Evolutionary conservation across 2,888 invertebrate genomes (phyloP), one percentile per base, ranked within the genome.

Genomic region (Hecatera dysodea): DNA sequence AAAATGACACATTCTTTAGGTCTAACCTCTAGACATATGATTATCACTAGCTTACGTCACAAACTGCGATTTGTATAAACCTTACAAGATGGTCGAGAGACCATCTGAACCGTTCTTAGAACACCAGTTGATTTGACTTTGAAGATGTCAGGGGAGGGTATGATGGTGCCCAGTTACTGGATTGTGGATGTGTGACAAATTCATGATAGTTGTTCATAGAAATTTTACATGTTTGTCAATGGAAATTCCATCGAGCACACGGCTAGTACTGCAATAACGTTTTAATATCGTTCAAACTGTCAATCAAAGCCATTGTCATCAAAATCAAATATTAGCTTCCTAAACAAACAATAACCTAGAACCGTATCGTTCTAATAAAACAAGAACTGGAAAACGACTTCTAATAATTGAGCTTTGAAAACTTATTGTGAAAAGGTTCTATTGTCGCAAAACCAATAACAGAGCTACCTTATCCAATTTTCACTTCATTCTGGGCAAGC

Each of bases 401-500:
- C 68, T 76, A 67, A 70, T 90, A 87, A 88, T 87, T 88, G 86
- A 83, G 86, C 84, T 80, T 84, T 86, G 82, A 76, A 85, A 83
- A 86, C 81, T 89, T 88, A 89, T 82, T 87, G 81, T 81, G 86
- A 83, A 75, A 87, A 88, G 87, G 89, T 90, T 86, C 87, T 57
- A 89, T 87, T 89, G 87, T 88, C 86, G 82, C 85, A 80, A 82
- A 86, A 84, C 88, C 87, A 89, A 90, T 91, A 91, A 89, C 84
- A 81, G 82, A 77, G 82, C 80, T 85, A 88, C 89, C 87, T 87
- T 89, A 89, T 90, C 90, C 87, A 90, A 90, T 92, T 91, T 89
- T 81, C 89, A 82, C 88, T 90, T 83, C 85, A 87, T 89, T 87
- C 86, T 84, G 83, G 81, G 84, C 86, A 86, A 88, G 88, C 91